Evolutionary conservation across 1,140 invertebrate genomes (phyloP), one percentile per base, ranked within the genome.

Genomic region (Aphidius ervi): DNA sequence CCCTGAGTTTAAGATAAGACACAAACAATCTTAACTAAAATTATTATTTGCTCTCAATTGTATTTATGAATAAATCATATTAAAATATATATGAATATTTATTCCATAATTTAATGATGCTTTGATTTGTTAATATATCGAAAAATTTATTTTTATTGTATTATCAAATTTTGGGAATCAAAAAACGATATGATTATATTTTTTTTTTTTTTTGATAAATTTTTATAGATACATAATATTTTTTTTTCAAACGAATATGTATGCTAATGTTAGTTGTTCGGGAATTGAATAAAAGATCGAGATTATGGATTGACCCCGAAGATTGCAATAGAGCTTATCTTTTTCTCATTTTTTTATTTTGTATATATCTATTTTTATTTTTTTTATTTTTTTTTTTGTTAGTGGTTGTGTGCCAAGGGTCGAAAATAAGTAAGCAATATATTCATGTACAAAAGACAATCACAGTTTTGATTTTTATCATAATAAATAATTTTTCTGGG

Each of bases 211-310:
- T 31, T 31, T 31, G 23, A 31, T 31, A 31, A 31, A 31, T 31
- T 31, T 31, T 31, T 31, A 0, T 31, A 31, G 23, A 2, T 31
- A 31, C 23, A 31, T 31, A 31, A 31, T 31, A 31, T 31, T 31
- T 31, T 31, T 31, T 31, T 31, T 31, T 1, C 4, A 67, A 68
- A 59, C 47, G 46, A 58, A 69, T 79, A 79, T 74, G 70, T 77
- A 80, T 79, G 76, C 71, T 78, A 79, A 79, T 78, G 53, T 46
- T 56, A 9, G 56, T 31, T 62, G 46, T 50, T 53, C 64, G 59
- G 61, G 73, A 78, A 80, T 80, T 79, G 78, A 80, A 78, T 77
- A 78, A 75, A 71, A 77, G 75, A 77, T 77, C 67, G 65, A 62
- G 68, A 77, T 77, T 78, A 76, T 74, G 73, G 72, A 74, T 74